Base-by-base conservation (phyloP, 37 sponge, comb jelly and placozoan genomes). In the Mnemiopsis leidyi region DNA sequence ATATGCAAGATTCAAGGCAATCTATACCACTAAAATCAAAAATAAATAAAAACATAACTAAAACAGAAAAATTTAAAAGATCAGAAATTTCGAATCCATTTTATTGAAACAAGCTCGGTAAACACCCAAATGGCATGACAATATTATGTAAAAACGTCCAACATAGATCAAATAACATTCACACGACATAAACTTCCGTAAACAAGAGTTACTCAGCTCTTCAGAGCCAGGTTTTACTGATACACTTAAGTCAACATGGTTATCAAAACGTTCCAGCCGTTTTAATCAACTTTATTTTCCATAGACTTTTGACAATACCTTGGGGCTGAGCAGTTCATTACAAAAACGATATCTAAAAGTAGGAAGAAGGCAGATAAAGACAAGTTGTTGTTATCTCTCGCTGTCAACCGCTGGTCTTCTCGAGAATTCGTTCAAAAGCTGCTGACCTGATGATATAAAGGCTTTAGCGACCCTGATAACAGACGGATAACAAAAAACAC, bases 381-480 rank as follows among this genome's bases (percentile, higher is more conserved):
- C n/a, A n/a, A n/a, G n/a, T n/a, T n/a, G 13, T 48, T 13, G 73
- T 69, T 69, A 69, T 69, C 73, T 69, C 73, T 69, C 21, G 21
- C 3, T 69, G 2, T 69, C 73, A 20, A 21, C 21, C 2, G 24
- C 73, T 28, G 79, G 32, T 9, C 79, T 26, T 32, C 36, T 77
- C 36, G 79, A 77, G 79, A 77, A 77, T 32, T 77, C 79, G 36
- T 32, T 77, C 35, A 77, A 32, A 77, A 77, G 79, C 32, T 77
- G 79, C 79, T 77, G 79, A 34, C 79, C 79, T 77, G 79, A 71
- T 29, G n/a, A n/a, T n/a, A n/a, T n/a, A n/a, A n/a, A n/a, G n/a
- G n/a, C 23, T 29, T 23, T 71, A 71, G 16, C 25, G 23, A 71
- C 26, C 73, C 29, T 61, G 18, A 61, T 21, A 9, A 61, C 68